Base-by-base conservation (phyloP, 2,888 invertebrate genomes). In the Clanis bilineata region DNA sequence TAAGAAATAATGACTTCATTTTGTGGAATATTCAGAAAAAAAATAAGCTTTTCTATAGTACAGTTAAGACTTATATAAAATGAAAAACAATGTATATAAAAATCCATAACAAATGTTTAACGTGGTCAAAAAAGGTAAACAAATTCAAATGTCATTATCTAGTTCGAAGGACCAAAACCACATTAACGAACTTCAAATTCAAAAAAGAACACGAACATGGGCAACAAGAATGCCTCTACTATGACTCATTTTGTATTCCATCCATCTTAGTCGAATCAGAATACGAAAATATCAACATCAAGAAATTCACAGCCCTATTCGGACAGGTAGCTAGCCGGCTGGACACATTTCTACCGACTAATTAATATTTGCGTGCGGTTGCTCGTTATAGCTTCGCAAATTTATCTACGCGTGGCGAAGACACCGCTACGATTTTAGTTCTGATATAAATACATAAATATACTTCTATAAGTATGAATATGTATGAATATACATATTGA, bases 281-380 rank as follows among this genome's bases (percentile, higher is more conserved):
- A 41, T 18, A 41, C 18, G 39, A 41, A 39, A 15, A 41, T 15
- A 41, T 4, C 10, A 41, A 41, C 41, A 41, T 41, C 18, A 41
- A 41, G 41, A 4, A 18, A 51, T 4, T 15, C 51, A 15, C 51
- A 51, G 21, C 51, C 51, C 51, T 51, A 32, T 1, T 18, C 28
- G 9, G 32, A 51, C 51, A 51, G 51, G 18, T 51, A 51, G 51
- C 28, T 28, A 32, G 51, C 32, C 28, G 51, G 18, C 21, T 32
- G 32, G 56, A 43, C 56, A 57, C 56, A 57, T 57, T 57, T 41
- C 51, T 51, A 51, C 18, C 51, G 25, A 57, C 56, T 57, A 57
- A 57, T 57, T 57, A 43, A 41, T 57, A 57, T 57, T 57, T 43
- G 39, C 56, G 41, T 56, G 39, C 39, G 10, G 56, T 41, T 23